phyloP scores from a whole-genome alignment of 2,113 vertebrate species.

The Rhombomys opimus region DNA sequence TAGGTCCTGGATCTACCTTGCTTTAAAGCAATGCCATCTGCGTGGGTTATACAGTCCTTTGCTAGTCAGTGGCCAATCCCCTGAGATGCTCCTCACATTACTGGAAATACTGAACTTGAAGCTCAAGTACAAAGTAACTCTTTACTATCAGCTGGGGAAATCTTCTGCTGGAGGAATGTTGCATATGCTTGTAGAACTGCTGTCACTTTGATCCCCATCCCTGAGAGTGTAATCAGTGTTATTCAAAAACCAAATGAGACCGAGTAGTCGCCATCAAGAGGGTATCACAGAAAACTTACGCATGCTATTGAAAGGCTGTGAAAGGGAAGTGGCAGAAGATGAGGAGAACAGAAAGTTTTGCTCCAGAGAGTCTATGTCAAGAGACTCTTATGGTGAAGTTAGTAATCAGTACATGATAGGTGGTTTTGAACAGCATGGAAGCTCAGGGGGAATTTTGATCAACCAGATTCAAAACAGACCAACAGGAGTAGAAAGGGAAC shows the following conservation, averaged over 20 bases:
- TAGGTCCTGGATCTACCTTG: not conserved
- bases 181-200: not conserved
- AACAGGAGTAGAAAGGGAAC: not conserved
- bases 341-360: not conserved
- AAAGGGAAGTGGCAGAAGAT: not conserved
- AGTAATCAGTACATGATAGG: not conserved
- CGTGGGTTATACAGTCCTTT: not conserved
- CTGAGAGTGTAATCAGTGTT: not conserved
- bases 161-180: not conserved
- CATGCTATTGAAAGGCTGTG: no score
- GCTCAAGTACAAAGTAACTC: not conserved
- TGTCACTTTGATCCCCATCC: not conserved
- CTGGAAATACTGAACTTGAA: not conserved
- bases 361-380: not conserved
- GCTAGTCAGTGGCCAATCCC: constrained; percentile 14
- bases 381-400: not conserved
- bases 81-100: not conserved
- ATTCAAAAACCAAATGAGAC: not conserved
- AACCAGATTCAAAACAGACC: constrained; percentile 13
- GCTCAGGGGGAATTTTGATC: not conserved
- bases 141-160: not conserved
- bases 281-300: not conserved
- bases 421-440: not conserved
- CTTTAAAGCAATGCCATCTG: not conserved
- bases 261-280: not conserved